A percentile compares a stretch with the other conserved stretches of the same genome.
Conservation (phyloP, 2,113 vertebrate species). For the Tichodroma muraria region DNA sequence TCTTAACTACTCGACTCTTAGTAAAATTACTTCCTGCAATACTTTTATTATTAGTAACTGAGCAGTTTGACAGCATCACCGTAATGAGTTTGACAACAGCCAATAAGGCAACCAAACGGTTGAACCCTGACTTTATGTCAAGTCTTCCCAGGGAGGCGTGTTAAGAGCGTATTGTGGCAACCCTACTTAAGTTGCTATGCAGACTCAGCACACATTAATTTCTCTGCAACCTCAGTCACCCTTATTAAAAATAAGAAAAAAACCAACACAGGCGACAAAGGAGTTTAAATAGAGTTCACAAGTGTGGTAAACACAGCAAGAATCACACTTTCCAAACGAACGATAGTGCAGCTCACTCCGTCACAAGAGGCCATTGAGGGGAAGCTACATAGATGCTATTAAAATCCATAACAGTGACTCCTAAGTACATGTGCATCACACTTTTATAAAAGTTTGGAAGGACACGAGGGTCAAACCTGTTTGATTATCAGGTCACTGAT, state of each 20-base stretch:
- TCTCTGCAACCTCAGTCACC: conserved; percentile 88
- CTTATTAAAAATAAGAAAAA: conserved; percentile 78
- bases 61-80: not conserved
- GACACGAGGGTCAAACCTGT: conserved; percentile 77
- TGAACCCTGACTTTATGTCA: conserved; percentile 7
- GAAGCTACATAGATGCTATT: conserved; percentile 79
- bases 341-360: conserved; percentile 77
- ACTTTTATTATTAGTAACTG: conserved; percentile 10
- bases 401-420: conserved; percentile 77
- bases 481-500: conserved; percentile 75
- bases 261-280: conserved; percentile 83
- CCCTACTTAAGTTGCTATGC: conserved; percentile 85
- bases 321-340: conserved; percentile 82
- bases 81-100: not conserved
- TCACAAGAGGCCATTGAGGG: conserved; percentile 79
- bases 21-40: conserved; percentile 39
- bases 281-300: conserved; percentile 78
- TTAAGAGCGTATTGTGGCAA: conserved; percentile 86
- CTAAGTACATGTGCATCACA: conserved; percentile 76
- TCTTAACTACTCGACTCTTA: not conserved
- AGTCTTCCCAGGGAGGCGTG: not conserved
- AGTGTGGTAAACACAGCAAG: conserved; percentile 86
- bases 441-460: conserved; percentile 64
- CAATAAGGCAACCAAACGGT: not conserved
- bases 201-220: conserved; percentile 92